Conservation (phyloP, 2,888 invertebrate genomes). For the Leptothorax acervorum region DNA sequence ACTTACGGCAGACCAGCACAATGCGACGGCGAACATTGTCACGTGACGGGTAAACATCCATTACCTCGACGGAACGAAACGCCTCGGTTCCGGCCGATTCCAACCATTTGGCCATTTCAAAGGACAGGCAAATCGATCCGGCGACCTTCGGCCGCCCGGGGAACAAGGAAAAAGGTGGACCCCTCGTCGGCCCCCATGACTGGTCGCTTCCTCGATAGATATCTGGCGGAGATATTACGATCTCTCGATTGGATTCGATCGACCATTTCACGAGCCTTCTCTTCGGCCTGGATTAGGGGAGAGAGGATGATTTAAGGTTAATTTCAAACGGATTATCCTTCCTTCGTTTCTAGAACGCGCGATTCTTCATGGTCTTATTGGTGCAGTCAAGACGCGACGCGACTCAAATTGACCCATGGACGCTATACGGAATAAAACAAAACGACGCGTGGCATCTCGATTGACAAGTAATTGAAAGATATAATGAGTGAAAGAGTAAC, state of each 20-base stretch:
- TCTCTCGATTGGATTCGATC: slow-evolving; percentile 76
- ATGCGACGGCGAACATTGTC: slow-evolving; percentile 43
- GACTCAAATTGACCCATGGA: slow-evolving; percentile 17
- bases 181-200: slow-evolving; percentile 55
- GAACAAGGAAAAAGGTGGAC: slow-evolving; percentile 63
- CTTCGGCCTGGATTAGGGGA: slow-evolving; percentile 68
- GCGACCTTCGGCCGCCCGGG: slow-evolving; percentile 66
- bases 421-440: slow-evolving; percentile 8
- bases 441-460: slow-evolving; percentile 11
- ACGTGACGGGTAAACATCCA: slow-evolving; percentile 72
- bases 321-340: slow-evolving; percentile 74
- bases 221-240: slow-evolving; percentile 76
- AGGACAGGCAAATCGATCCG: slow-evolving; percentile 71
- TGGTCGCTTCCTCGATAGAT: slow-evolving; percentile 68
- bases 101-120: slow-evolving; percentile 69
- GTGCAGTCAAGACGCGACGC: slow-evolving; percentile 18
- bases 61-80: slow-evolving; percentile 61
- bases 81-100: slow-evolving; percentile 34
- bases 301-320: slow-evolving; percentile 76
- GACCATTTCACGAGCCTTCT: slow-evolving; percentile 74
- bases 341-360: slow-evolving; percentile 50
- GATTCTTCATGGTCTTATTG: slow-evolving; percentile 37
- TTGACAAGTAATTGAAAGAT: slow-evolving; percentile 11
- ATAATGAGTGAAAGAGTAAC: neutral
- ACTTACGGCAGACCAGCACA: slow-evolving; percentile 24